phyloP scores from a whole-genome alignment of 2,797 vertebrate genomes.

The Champsocephalus gunnari region DNA sequence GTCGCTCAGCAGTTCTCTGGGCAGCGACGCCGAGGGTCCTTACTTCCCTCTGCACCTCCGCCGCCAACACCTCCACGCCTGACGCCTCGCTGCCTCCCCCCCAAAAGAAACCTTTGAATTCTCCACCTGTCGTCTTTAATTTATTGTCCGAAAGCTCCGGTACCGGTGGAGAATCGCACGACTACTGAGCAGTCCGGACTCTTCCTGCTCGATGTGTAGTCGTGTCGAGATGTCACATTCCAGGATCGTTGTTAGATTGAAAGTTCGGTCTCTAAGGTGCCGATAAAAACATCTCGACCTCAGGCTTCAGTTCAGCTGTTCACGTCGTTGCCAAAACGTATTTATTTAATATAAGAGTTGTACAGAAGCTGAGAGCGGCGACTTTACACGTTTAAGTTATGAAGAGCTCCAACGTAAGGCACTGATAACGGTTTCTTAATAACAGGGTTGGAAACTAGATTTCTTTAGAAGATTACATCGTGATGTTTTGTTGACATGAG shows the following conservation, averaged over 20 bases:
- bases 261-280: constrained; percentile 4
- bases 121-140: constrained; percentile 31
- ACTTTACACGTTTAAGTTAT: not conserved
- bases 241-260: constrained; percentile 21
- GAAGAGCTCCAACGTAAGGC: not conserved
- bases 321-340: constrained; percentile 27
- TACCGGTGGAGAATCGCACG: constrained; percentile 60
- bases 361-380: constrained; percentile 32
- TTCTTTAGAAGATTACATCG: not conserved
- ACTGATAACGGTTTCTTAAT: not conserved
- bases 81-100: constrained; percentile 59
- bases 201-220: constrained; percentile 46
- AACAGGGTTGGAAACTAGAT: not conserved
- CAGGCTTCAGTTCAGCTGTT: not conserved
- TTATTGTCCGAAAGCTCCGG: constrained; percentile 52
- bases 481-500: constrained; percentile 3
- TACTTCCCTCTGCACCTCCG: constrained; percentile 90
- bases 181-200: constrained; percentile 44
- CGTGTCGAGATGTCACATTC: constrained; percentile 78
- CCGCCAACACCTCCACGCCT: constrained; percentile 77
- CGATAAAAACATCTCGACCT: not conserved
- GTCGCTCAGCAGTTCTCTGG: constrained; percentile 91
- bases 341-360: constrained; percentile 46
- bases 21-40: constrained; percentile 86
- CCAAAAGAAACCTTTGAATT: not conserved